Conservation (phyloP, 2,797 vertebrate genomes). For the Amniataba percoides region DNA sequence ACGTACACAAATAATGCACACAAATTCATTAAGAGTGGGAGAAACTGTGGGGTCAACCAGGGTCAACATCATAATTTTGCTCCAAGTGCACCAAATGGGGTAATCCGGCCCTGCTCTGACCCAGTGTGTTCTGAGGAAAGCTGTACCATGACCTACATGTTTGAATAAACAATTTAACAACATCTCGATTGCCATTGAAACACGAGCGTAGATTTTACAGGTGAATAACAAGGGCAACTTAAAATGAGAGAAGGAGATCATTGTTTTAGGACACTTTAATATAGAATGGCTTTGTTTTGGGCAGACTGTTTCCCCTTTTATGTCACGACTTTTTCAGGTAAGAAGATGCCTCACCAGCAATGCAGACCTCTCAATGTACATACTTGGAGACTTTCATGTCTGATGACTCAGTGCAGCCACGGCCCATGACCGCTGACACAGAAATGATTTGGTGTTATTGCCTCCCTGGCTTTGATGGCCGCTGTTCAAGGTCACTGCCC, state of each 20-base stretch:
- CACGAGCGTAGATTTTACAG: not conserved
- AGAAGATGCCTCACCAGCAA: not conserved
- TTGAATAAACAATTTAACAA: not conserved
- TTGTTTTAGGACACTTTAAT: constrained; percentile 12
- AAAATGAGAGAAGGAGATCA: not conserved
- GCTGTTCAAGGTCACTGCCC: not conserved
- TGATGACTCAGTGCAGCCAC: not conserved
- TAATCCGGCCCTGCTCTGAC: not conserved
- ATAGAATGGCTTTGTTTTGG: not conserved
- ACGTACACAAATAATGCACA: not conserved
- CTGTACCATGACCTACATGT: not conserved
- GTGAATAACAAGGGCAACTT: constrained; percentile 1
- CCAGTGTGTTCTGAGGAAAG: not conserved
- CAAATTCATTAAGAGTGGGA: not conserved
- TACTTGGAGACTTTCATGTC: not conserved
- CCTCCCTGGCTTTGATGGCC: constrained; percentile 1
- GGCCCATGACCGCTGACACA: not conserved
- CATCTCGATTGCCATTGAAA: not conserved
- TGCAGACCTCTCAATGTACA: not conserved
- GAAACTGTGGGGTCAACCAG: not conserved
- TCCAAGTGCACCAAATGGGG: not conserved
- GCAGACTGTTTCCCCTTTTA: not conserved
- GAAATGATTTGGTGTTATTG: constrained; percentile 1
- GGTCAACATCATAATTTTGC: not conserved
- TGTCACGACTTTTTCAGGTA: not conserved